phyloP scores from a whole-genome alignment of 1,140 invertebrate species.

The Eurytemora carolleeae region DNA sequence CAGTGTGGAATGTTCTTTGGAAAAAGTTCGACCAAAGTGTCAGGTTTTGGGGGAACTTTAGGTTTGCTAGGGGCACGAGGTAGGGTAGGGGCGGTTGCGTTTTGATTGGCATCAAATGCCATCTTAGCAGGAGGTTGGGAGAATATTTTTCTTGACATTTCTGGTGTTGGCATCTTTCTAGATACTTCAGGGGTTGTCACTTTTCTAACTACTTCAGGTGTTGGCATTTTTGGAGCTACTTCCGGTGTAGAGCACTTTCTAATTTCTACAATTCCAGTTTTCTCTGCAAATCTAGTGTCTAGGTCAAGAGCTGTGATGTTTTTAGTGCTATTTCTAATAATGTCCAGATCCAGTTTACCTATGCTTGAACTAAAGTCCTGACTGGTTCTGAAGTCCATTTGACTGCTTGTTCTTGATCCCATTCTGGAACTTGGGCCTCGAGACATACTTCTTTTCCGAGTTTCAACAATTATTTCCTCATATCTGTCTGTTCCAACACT shows the following conservation, averaged over 20 bases:
- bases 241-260: not conserved
- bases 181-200: not conserved
- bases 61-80: not conserved
- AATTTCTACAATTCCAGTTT: not conserved
- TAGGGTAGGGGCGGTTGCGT: not conserved
- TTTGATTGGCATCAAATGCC: not conserved
- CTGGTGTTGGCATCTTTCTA: not conserved
- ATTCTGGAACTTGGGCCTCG: not conserved
- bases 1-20: constrained; percentile 3
- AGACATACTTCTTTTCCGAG: not conserved
- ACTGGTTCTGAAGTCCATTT: no score
- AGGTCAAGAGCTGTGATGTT: not conserved
- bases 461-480: not conserved
- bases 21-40: not conserved
- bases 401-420: not conserved
- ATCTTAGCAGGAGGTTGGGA: not conserved
- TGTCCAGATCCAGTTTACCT: not conserved
- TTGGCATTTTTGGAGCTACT: not conserved
- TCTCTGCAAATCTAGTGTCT: not conserved
- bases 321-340: not conserved
- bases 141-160: no score
- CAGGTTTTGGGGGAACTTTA: not conserved
- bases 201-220: not conserved
- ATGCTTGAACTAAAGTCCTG: not conserved
- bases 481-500: not conserved